phyloP scores from a whole-genome alignment of 2,888 invertebrate genomes.

The Agrotis segetum region DNA sequence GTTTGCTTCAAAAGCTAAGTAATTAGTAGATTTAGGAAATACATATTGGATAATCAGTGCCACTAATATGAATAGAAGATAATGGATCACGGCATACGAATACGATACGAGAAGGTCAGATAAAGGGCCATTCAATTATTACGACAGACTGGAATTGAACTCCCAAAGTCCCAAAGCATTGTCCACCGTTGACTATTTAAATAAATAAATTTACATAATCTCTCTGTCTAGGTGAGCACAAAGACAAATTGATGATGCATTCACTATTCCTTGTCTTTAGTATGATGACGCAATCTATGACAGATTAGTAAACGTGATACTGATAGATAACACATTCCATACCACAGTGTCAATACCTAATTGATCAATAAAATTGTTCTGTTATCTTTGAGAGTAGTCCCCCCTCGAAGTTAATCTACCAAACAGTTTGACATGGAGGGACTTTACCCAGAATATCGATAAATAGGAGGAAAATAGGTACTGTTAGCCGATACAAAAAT shows the following conservation, averaged over 20 bases:
- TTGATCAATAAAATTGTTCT: background rate
- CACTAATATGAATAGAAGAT: conserved; percentile 13
- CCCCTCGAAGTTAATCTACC: background rate
- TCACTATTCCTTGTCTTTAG: background rate
- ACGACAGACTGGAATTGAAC: too few relatives aligned
- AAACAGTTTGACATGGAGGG: background rate
- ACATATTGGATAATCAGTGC: conserved; percentile 30
- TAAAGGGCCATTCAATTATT: background rate
- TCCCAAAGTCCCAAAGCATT: too few relatives aligned
- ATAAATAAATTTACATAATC: too few relatives aligned
- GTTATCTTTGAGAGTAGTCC: background rate
- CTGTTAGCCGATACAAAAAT: too few relatives aligned
- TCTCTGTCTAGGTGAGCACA: background rate
- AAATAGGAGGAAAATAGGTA: conserved; percentile 21
- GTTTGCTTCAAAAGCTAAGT: too few relatives aligned
- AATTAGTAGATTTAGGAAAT: too few relatives aligned
- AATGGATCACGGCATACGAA: too few relatives aligned
- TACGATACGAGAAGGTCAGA: too few relatives aligned
- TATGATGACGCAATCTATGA: background rate
- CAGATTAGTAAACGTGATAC: background rate
- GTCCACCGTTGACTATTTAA: too few relatives aligned
- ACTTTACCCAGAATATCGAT: conserved; percentile 7
- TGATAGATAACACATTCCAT: background rate
- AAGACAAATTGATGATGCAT: too few relatives aligned
- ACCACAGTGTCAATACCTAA: background rate